phyloP scores from a whole-genome alignment of 2,113 vertebrate genomes.

The Scolopax mira region DNA sequence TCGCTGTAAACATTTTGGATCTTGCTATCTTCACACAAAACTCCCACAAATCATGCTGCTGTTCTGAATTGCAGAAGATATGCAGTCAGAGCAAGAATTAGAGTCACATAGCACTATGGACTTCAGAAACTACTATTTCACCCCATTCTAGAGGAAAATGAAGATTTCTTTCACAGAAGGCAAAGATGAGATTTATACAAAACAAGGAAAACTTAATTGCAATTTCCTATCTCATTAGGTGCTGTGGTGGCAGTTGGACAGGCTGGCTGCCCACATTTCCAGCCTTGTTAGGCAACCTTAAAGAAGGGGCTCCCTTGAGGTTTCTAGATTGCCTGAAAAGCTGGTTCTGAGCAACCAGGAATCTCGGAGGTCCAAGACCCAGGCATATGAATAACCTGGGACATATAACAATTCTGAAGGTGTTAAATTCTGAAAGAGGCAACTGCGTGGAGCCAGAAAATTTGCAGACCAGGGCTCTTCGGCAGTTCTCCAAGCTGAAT shows the following conservation, averaged over 20 bases:
- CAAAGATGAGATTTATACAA: neutral
- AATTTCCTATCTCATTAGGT: neutral
- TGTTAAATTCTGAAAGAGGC: neutral
- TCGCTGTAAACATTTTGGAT: neutral
- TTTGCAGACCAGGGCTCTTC: accelerated
- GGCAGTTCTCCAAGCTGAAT: neutral
- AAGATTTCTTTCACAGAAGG: neutral
- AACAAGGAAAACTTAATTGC: neutral
- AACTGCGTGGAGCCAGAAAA: neutral
- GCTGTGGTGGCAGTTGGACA: neutral
- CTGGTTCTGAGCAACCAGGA: neutral
- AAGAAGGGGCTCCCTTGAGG: neutral
- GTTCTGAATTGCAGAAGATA: neutral
- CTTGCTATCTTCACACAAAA: neutral
- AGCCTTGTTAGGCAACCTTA: neutral
- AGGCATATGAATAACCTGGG: accelerated
- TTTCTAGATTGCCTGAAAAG: neutral
- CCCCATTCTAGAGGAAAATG: neutral
- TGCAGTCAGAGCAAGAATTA: neutral
- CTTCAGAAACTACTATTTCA: neutral
- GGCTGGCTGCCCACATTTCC: neutral
- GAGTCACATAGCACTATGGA: neutral
- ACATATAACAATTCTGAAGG: accelerated
- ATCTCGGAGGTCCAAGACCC: neutral
- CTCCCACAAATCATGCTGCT: neutral